Base-by-base conservation (phyloP, 2,888 invertebrate genomes). In the Lycaena phlaeas region DNA sequence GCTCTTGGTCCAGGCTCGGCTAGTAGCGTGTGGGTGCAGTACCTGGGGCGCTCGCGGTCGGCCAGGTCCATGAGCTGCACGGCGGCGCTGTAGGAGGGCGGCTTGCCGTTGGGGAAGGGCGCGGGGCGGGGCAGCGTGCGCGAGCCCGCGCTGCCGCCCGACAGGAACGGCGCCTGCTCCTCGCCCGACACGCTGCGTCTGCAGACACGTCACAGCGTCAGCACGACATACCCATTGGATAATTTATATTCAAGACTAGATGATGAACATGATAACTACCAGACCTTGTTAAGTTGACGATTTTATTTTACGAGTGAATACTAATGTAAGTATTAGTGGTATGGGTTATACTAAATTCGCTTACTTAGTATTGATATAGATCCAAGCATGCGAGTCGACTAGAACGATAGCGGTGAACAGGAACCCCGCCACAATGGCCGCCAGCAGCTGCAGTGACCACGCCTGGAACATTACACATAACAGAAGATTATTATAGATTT, bases 321-420 rank as follows among this genome's bases (percentile, higher is more conserved):
- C n/a, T n/a, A n/a, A n/a, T n/a, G n/a, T n/a, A n/a, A n/a, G n/a
- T n/a, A n/a, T n/a, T n/a, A n/a, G n/a, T n/a, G n/a, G n/a, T n/a
- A n/a, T n/a, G n/a, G n/a, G n/a, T n/a, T n/a, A n/a, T n/a, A n/a
- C n/a, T n/a, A n/a, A n/a, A n/a, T n/a, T n/a, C n/a, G 48, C 67
- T 87, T 81, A 90, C 96, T 92, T 91, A 78, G 94, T 95, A 61
- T 95, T 90, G 52, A 97, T 96, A 66, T 97, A 96, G 67, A 97
- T 96, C 97, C 97, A 97, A 5, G 97, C 96, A 63, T 97, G 96
- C 3, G 96, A 97, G 67, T 97, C 96, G 40, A 97, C 92, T 87
- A 97, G 94, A 38, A 97, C 96, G 55, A 97, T 90, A 18, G 96
- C 90, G 0, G 97, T 96, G 70, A 97, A 91, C 55, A 97, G 86